Evolutionary conservation across 2,113 vertebrate species (phyloP), one percentile per base, ranked within the genome.

Genomic region (Tenrec ecaudatus): DNA sequence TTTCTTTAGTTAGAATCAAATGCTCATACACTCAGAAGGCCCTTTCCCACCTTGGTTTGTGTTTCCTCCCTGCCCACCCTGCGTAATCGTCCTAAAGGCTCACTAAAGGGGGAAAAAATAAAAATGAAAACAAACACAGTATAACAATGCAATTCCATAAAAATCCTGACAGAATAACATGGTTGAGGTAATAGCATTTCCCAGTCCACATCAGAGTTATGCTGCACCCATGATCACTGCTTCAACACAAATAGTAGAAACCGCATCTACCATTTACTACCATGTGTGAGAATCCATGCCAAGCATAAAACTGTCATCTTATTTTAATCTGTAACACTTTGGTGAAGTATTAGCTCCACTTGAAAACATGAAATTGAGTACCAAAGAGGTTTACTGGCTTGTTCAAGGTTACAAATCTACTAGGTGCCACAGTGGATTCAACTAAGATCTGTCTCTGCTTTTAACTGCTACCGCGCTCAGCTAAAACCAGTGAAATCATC

Each of bases 1-100:
- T 53, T 53, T 82, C 77, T 86, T 90, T 89, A 90, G 71, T 78
- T 68, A 89, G 86, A 96, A 91, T 91, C 86, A 94, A 85, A 10
- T 11, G 29, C 31, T 25, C 43, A 31, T 53, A 82, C 0, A 91
- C 66, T 38, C 66, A 83, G 79, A 94, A 82, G 58, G 82, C 8
- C 27, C 17, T 90, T 47, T 87, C 12, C 33, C 0, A 31, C 20
- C n/a, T 68, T 47, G 40, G 47, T 25, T 10, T 85, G 23, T 66
- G 33, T 4, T 29, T 84, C 14, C 47, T 62, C 19, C 11, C 40
- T 81, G 60, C 10, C 20, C 31, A 86, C 57, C 3, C 1, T 25
- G 29, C 20, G 8, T 64, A 36, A 87, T 22, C 73, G 8, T 89
- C n/a, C 43, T 94, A 79, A 0, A 69, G 29, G 47, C 31, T 86